Base-by-base conservation (phyloP, 2,888 invertebrate species). In the Phalera bucephala region DNA sequence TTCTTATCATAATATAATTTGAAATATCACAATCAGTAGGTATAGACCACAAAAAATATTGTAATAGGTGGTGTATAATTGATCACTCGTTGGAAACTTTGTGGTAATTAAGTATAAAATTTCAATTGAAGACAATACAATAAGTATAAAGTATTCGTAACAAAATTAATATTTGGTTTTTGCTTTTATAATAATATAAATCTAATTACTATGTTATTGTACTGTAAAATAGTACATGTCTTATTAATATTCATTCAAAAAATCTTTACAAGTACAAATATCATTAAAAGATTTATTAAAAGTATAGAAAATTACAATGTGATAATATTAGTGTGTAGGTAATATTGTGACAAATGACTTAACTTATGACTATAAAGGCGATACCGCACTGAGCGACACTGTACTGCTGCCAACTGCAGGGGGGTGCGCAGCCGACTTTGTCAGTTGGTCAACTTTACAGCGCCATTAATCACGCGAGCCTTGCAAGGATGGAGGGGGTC, bases 201-300 rank as follows among this genome's bases (percentile, higher is more conserved):
- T 3, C 5, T 3, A 31, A 27, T 27, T 9, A 33, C 26, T 17
- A 17, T 3, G 5, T 17, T 17, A 17, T 30, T 52, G 54, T 46
- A 43, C 36, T 52, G 39, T 55, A 50, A 52, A 60, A 51, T 45
- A 47, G 36, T 53, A 49, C 34, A 49, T 30, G 52, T 46, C 45
- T n/a, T 43, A 48, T 39, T 17, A 8, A 21, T 3, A 34, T 35
- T 14, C n/a, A n/a, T 47, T 19, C 41, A 27, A 36, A 54, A 43
- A 38, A 37, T 35, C 36, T 34, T 40, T 42, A 53, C 26, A 54
- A 45, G 36, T 43, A 46, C 38, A 39, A 36, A 36, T 39, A 45
- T 45, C 13, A 2, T 62, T 46, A 40, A 60, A 64, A 68, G 45
- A 40, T 13, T 43, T 61, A 62, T 32, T 58, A 52, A 60, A 61